phyloP scores from a whole-genome alignment of 2,113 vertebrate genomes.

The Vicugna pacos region DNA sequence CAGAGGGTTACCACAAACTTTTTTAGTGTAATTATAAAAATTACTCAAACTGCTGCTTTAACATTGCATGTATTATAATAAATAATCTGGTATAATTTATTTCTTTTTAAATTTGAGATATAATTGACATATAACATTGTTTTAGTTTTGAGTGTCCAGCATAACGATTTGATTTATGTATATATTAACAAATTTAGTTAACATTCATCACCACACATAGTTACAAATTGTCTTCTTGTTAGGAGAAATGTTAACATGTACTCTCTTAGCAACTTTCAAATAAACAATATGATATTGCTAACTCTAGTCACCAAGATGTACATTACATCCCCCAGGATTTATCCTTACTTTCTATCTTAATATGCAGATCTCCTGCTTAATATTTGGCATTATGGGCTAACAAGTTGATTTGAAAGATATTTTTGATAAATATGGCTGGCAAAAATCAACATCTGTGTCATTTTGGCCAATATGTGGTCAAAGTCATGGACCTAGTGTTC shows the following conservation, averaged over 20 bases:
- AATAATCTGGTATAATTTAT: not conserved
- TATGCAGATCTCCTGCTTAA: not conserved
- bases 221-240: not conserved
- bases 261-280: not conserved
- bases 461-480: not conserved
- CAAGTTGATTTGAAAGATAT: not conserved
- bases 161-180: not conserved
- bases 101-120: not conserved
- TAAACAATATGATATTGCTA: not conserved
- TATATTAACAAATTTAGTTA: not conserved
- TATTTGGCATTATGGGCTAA: not conserved
- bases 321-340: not conserved
- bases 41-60: not conserved
- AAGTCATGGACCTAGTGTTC: not conserved
- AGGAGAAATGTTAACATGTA: not conserved
- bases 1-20: not conserved
- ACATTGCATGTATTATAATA: not conserved
- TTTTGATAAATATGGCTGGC: not conserved
- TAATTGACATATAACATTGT: not conserved
- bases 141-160: not conserved
- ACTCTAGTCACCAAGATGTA: not conserved
- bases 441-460: not conserved
- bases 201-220: not conserved
- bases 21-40: not conserved
- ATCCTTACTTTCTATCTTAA: not conserved